Evolutionary conservation across 2,797 vertebrate genomes (phyloP).

Genomic region (Crocodylus rhombifer): DNA sequence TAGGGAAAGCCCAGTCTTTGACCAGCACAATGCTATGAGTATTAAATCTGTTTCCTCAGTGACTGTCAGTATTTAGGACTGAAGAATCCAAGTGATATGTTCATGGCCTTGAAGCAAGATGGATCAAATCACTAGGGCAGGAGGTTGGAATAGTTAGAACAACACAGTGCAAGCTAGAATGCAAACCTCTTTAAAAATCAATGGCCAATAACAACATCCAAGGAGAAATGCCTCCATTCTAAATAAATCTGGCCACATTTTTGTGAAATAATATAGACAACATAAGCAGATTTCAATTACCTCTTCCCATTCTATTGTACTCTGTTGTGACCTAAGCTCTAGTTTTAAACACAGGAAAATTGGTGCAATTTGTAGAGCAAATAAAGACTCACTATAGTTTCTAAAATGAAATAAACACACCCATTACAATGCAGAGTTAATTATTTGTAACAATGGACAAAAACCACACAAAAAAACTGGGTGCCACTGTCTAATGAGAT

Average conservation of each 20-base stretch:
- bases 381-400: neutral
- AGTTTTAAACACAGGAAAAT: neutral
- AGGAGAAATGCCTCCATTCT: neutral
- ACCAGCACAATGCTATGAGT: neutral
- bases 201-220: neutral
- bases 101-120: too few relatives aligned
- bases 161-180: neutral
- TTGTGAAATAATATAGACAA: neutral
- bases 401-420: neutral
- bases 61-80: neutral
- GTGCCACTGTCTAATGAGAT: neutral
- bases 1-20: too few relatives aligned
- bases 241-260: neutral
- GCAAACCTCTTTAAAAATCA: neutral
- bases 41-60: neutral
- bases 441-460: neutral
- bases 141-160: neutral
- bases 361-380: neutral
- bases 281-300: neutral
- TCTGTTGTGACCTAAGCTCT: neutral
- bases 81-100: neutral
- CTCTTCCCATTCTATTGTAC: neutral
- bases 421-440: neutral
- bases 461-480: neutral
- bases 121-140: too few relatives aligned